Conservation (phyloP, 2,797 vertebrate genomes). For the Petrocephalus schoutedeni region DNA sequence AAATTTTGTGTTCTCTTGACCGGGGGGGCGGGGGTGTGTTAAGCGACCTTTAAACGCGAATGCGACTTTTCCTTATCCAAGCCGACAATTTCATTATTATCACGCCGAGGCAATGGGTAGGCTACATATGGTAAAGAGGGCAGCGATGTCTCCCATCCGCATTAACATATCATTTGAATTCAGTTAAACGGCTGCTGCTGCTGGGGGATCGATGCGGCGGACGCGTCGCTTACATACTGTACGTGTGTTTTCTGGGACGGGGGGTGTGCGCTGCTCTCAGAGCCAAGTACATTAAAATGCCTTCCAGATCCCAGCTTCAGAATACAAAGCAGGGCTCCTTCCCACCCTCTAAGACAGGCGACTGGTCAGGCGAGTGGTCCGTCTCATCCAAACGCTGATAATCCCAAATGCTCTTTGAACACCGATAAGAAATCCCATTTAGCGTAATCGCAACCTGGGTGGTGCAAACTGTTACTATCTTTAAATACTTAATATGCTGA, state of each 20-base stretch:
- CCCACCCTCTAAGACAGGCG: slow-evolving; percentile 66
- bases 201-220: slow-evolving; percentile 58
- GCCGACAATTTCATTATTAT: slow-evolving; percentile 43
- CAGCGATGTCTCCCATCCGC: slow-evolving; percentile 56
- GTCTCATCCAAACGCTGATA: slow-evolving; percentile 65
- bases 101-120: slow-evolving; percentile 51
- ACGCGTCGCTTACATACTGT: slow-evolving; percentile 51
- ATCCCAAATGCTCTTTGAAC: slow-evolving; percentile 65
- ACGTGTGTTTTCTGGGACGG: slow-evolving; percentile 55
- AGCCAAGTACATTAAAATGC: slow-evolving; percentile 76
- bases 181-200: slow-evolving; percentile 63
- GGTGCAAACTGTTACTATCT: slow-evolving; percentile 66
- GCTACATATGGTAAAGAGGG: slow-evolving; percentile 69
- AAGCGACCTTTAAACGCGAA: slow-evolving; percentile 22
- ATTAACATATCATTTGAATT: slow-evolving; percentile 76
- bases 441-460: slow-evolving; percentile 73
- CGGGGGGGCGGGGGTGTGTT: not conserved
- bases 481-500: slow-evolving; percentile 62
- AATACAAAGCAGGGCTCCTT: slow-evolving; percentile 62
- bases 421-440: slow-evolving; percentile 73
- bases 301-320: slow-evolving; percentile 56
- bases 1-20: not conserved
- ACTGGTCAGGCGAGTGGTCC: slow-evolving; percentile 65
- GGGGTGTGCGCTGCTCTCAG: slow-evolving; percentile 58
- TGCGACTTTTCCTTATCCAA: slow-evolving; percentile 32